Evolutionary conservation across 2,797 vertebrate species (phyloP), one percentile per base, ranked within the genome.

Genomic region (Esox masquinongy): DNA sequence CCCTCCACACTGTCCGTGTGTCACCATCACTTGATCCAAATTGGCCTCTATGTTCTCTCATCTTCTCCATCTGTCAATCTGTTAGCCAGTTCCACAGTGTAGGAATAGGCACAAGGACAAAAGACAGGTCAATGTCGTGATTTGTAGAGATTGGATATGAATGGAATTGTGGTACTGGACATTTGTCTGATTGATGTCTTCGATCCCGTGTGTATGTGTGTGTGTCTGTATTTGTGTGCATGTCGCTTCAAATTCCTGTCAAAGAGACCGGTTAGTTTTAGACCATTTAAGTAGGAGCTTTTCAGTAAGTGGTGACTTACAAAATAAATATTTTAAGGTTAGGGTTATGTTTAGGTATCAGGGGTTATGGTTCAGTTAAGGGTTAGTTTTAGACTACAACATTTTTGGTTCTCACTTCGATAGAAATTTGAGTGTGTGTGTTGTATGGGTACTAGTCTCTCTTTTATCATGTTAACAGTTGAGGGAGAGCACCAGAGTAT

Each of bases 401-500:
- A n/a, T n/a, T n/a, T n/a, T n/a, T n/a, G n/a, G n/a, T n/a, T n/a
- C n/a, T n/a, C n/a, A n/a, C n/a, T n/a, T n/a, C n/a, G n/a, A n/a
- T n/a, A n/a, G n/a, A n/a, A n/a, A n/a, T 68, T 56, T n/a, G n/a
- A 68, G 43, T 67, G 73, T 61, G 76, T 70, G 74, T 75, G 50
- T 22, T 75, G 50, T 22, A 7, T 71, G 64, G 69, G 75, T 75
- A 80, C 77, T 69, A 22, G 67, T 47, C 7, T 16, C 70, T 73
- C 17, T 39, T 43, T 82, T 68, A 61, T 47, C 75, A 67, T 51
- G 74, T 69, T 86, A 83, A 81, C 84, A 83, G 83, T 78, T 76
- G 82, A 82, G 80, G n/a, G n/a, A n/a, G n/a, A 83, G 56, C 74
- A 66, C 9, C 82, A 76, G 76, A 79, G 78, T 86, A 78, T 82